These are phyloP conservation scores for Leuctra nigra DNA, from an alignment of 2,888 invertebrate species.

Conservation along the genomic window DNA sequence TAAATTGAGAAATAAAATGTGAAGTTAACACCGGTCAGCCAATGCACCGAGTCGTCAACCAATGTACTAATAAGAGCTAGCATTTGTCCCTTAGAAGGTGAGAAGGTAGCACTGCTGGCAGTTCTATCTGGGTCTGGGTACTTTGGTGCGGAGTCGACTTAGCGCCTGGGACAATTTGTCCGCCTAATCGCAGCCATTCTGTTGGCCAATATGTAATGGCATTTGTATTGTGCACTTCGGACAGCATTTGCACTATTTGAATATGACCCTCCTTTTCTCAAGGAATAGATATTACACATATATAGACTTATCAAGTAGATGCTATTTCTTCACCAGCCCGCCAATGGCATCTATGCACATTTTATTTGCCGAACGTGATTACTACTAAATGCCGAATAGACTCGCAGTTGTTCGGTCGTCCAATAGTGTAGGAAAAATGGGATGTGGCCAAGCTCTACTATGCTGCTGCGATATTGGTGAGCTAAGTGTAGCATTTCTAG, in stretches of 20 bases:
- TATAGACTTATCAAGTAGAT: slow-evolving; percentile 1
- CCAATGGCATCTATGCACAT: neutral
- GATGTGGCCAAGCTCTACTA: neutral
- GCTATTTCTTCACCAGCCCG: neutral
- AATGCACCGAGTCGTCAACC: no score
- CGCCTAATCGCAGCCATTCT: slow-evolving; percentile 23
- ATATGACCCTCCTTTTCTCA: slow-evolving; percentile 18
- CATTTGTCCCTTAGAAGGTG: no score
- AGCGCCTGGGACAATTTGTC: no score
- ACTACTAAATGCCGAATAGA: neutral
- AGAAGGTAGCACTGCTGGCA: no score
- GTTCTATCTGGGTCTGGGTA: no score
- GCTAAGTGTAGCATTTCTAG: neutral
- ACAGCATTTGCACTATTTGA: slow-evolving; percentile 24
- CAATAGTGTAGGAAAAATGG: neutral
- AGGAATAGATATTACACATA: slow-evolving; percentile 18
- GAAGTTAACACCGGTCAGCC: no score
- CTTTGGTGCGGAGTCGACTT: no score
- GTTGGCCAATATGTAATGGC: slow-evolving; percentile 23
- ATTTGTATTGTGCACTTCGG: slow-evolving; percentile 22
- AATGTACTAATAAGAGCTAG: no score
- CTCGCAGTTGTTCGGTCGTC: neutral
- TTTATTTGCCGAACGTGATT: neutral
- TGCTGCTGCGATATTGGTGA: neutral
- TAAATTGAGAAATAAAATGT: no score